Evolutionary conservation across 2,113 vertebrate genomes (phyloP).

Genomic region (Sinosuthora webbiana): DNA sequence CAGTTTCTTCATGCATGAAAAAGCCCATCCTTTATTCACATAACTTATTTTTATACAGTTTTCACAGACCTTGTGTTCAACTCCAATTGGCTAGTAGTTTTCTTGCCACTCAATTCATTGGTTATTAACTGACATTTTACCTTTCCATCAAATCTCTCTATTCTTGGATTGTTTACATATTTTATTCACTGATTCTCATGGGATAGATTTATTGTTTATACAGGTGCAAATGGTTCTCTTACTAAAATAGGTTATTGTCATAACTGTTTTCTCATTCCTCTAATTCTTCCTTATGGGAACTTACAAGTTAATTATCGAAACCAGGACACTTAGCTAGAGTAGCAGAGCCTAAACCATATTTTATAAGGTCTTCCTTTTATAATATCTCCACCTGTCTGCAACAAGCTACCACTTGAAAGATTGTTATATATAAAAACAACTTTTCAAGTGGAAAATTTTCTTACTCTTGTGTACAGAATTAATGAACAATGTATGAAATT

Average conservation of each 20-base stretch:
- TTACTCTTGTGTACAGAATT: neutral
- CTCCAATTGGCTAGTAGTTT: neutral
- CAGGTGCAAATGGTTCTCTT: neutral
- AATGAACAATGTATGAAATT: neutral
- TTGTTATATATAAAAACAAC: neutral
- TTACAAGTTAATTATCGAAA: neutral
- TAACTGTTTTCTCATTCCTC: neutral
- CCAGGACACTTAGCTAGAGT: neutral
- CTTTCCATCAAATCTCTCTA: neutral
- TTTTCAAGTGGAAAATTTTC: neutral
- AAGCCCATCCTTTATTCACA: neutral
- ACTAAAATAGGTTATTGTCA: neutral
- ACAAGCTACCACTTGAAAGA: neutral
- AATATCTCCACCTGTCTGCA: neutral
- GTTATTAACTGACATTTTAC: neutral
- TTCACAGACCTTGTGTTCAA: neutral
- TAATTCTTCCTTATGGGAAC: neutral
- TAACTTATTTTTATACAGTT: neutral
- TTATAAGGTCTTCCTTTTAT: neutral
- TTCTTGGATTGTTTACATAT: neutral
- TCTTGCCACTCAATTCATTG: neutral
- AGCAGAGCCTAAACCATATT: neutral
- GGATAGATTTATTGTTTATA: neutral
- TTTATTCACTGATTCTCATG: neutral
- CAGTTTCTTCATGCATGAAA: neutral